phyloP scores from a whole-genome alignment of 37 sponge, comb jelly and placozoan genomes.

The Cladorhizidae sp. region DNA sequence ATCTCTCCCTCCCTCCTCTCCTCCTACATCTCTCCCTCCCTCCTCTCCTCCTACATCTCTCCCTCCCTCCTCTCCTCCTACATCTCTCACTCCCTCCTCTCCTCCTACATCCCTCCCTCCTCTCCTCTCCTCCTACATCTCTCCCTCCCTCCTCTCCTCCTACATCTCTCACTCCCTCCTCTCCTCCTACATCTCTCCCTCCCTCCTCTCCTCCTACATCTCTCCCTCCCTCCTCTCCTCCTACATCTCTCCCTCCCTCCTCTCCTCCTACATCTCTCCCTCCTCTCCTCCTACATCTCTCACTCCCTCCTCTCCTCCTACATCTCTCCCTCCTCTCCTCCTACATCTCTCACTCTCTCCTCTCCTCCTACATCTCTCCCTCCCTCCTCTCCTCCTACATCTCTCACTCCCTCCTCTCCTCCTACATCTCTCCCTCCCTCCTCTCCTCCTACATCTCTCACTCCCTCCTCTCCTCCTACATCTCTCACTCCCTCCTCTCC shows the following conservation, averaged over 20 bases:
- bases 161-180: neutral
- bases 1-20: neutral
- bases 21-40: neutral
- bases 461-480: neutral
- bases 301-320: neutral
- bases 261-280: neutral
- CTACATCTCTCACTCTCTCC: neutral
- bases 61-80: neutral
- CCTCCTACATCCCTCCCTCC: neutral
- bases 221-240: neutral
- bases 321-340: no score
- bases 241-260: neutral
- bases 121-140: neutral
- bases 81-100: neutral
- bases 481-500: no score
- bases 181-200: neutral
- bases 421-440: neutral
- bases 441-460: neutral
- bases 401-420: no score
- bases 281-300: neutral
- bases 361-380: neutral
- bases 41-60: neutral
- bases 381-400: neutral
- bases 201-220: no score
- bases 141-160: neutral